phyloP scores from a whole-genome alignment of 2,888 invertebrate species.

The Vanessa cardui region DNA sequence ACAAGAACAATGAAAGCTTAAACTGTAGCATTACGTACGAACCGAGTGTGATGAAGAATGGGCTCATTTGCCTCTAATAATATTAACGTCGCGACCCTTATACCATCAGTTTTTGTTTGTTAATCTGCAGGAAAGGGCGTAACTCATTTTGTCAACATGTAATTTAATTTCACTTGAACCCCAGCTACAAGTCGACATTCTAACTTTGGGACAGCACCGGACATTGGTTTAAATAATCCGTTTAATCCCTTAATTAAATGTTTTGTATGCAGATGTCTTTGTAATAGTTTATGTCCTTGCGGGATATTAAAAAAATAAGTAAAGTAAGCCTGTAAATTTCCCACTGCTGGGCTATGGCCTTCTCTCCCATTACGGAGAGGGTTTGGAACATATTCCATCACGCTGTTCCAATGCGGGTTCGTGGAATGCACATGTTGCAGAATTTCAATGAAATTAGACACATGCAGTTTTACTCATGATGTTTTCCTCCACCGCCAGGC shows the following conservation, averaged over 20 bases:
- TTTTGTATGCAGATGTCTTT: slow-evolving; percentile 53
- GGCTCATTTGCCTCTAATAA: slow-evolving; percentile 80
- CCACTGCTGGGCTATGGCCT: no score
- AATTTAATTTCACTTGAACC: slow-evolving; percentile 80
- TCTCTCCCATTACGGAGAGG: no score
- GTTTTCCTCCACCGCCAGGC: no score
- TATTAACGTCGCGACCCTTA: slow-evolving; percentile 78
- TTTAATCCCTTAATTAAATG: slow-evolving; percentile 65
- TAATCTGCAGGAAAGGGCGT: slow-evolving; percentile 83
- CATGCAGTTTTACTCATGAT: no score
- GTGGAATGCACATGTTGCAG: no score
- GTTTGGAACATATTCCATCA: no score
- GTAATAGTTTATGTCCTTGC: background rate
- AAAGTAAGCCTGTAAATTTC: no score
- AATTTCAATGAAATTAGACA: no score
- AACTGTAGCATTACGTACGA: slow-evolving; percentile 73
- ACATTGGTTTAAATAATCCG: slow-evolving; percentile 66
- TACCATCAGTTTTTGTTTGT: slow-evolving; percentile 82
- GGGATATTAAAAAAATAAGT: background rate
- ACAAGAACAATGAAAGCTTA: slow-evolving; percentile 75
- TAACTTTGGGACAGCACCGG: slow-evolving; percentile 59
- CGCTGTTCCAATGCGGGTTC: no score
- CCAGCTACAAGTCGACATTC: slow-evolving; percentile 55
- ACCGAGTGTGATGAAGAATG: slow-evolving; percentile 72
- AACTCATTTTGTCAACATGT: slow-evolving; percentile 82